Evolutionary conservation across 2,113 vertebrate genomes (phyloP).

Genomic region (Synodontis membranacea): DNA sequence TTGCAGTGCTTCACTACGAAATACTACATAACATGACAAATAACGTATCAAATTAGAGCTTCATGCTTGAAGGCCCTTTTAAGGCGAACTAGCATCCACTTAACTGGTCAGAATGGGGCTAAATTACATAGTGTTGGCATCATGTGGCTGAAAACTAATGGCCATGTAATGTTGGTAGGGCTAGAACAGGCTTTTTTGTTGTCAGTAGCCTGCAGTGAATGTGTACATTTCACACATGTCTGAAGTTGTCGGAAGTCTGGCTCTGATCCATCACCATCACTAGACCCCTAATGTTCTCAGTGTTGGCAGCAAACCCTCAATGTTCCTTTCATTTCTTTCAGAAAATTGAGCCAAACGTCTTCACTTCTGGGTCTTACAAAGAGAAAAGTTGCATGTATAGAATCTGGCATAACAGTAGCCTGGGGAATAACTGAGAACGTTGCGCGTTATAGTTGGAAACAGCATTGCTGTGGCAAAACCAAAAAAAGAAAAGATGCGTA

Average conservation of each 20-base stretch:
- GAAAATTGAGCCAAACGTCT: conserved; percentile 52
- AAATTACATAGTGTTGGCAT: conserved; percentile 34
- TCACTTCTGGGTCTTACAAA: neutral
- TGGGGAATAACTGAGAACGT: conserved; percentile 45
- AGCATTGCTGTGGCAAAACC: conserved; percentile 37
- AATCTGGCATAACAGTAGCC: conserved; percentile 32
- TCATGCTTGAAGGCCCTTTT: neutral
- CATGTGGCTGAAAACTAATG: conserved; percentile 41
- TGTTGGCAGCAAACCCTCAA: conserved; percentile 32
- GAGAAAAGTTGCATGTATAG: conserved; percentile 53
- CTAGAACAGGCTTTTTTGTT: neutral
- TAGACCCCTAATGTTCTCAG: neutral
- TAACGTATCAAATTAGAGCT: conserved; percentile 6
- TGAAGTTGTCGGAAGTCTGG: conserved; percentile 1
- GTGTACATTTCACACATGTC: conserved; percentile 38
- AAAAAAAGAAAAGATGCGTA: conserved; percentile 31
- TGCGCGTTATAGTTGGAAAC: conserved; percentile 54
- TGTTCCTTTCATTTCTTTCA: conserved; percentile 57
- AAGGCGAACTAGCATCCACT: conserved; percentile 12
- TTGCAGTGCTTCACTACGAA: neutral
- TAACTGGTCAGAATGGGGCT: conserved; percentile 9
- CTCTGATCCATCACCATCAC: neutral
- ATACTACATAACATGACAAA: conserved; percentile 22
- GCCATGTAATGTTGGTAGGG: conserved; percentile 12
- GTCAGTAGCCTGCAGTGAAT: conserved; percentile 25